Base-by-base conservation (phyloP, 2,888 invertebrate species). In the Colletes collaris region DNA sequence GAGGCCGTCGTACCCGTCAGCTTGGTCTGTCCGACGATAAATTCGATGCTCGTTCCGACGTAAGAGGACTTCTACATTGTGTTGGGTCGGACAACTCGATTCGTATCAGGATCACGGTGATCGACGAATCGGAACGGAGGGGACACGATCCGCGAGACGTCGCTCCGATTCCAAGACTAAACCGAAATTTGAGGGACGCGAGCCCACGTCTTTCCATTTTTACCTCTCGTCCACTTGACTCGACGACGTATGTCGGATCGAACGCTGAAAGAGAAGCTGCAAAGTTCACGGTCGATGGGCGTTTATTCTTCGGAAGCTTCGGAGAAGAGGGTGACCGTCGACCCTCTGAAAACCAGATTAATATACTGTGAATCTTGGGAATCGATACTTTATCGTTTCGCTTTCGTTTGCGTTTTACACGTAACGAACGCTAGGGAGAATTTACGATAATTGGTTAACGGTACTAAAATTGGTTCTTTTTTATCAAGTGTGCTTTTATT, bases 31-130 rank as follows among this genome's bases (percentile, higher is more conserved):
- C 62, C 44, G 49, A 53, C 83, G 81, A 86, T 85, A 86, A 86
- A 86, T 86, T 83, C 81, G 49, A 27, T 27, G 27, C 27, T 27
- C 27, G 27, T 27, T 0, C 27, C 79, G 67, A 70, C 46, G 64
- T 69, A 62, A 71, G 63, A 74, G 82, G 77, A 80, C 82, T 84
- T 78, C 84, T 82, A 82, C 86, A 81, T 86, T 82, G 82, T 82
- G 86, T 75, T 82, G 75, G 56, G 58, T 77, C 66, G 53, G 84
- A 86, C 81, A 72, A 80, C 76, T 85, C 80, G 70, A 84, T 84
- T 81, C 82, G 74, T 81, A 81, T 83, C 83, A 81, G 84, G 76
- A 84, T 84, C 79, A 65, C 46, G 40, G 40, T 7, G 40, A 72
- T 65, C 65, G 72, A 19, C 65, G 72, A 64, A 65, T 65, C 65